Evolutionary conservation across 2,888 invertebrate genomes (phyloP).

Genomic region (Xestia rhomboidea): DNA sequence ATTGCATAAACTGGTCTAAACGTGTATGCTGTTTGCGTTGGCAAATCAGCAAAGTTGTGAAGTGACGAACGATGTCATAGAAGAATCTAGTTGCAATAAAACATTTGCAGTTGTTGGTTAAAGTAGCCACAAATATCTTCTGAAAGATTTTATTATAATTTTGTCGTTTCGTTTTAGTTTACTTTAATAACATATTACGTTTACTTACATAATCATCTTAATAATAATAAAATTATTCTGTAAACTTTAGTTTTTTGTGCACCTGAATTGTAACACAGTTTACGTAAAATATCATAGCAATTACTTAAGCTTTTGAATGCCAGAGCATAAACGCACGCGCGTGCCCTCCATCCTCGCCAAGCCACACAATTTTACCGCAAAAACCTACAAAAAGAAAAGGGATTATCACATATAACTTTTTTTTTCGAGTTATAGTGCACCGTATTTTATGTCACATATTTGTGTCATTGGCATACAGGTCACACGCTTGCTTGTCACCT

Average conservation of each 20-base stretch:
- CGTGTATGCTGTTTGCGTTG: slow-evolving; percentile 20
- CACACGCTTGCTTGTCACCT: no score
- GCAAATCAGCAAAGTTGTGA: slow-evolving; percentile 12
- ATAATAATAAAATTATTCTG: no score
- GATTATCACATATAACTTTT: no score
- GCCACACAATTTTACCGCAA: no score
- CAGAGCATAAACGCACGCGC: no score
- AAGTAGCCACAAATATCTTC: background rate
- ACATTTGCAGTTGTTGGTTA: background rate
- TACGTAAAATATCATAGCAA: background rate
- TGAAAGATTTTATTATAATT: background rate
- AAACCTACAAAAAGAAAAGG: no score
- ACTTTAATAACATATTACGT: background rate
- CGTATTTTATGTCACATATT: no score
- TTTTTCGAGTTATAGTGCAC: no score
- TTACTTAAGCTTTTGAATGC: background rate
- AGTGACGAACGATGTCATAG: background rate
- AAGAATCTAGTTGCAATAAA: background rate
- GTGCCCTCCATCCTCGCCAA: no score
- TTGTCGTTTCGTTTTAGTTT: background rate
- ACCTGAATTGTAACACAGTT: background rate
- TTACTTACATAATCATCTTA: background rate
- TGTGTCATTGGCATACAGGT: no score
- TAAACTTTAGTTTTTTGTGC: background rate
- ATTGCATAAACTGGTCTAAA: slow-evolving; percentile 48